phyloP scores from a whole-genome alignment of 2,888 invertebrate genomes.

The Drosophila gaucha region DNA sequence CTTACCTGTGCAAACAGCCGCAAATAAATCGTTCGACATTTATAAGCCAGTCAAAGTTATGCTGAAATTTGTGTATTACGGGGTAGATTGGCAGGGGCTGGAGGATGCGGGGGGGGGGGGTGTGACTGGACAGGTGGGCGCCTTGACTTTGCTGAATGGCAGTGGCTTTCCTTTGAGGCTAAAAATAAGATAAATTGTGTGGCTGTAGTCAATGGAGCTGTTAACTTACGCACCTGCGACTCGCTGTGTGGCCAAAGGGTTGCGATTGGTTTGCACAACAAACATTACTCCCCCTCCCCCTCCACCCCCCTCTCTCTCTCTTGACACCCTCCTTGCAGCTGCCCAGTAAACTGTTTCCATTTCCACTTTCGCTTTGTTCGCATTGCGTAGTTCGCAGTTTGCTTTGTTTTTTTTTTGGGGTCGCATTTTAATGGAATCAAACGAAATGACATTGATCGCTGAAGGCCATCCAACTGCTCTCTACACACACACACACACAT shows the following conservation, averaged over 20 bases:
- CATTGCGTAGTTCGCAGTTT: slow-evolving; percentile 29
- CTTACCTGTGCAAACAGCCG: slow-evolving; percentile 63
- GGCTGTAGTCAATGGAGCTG: slow-evolving; percentile 77
- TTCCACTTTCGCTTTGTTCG: slow-evolving; percentile 21
- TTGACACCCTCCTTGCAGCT: neutral
- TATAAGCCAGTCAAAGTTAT: slow-evolving; percentile 80
- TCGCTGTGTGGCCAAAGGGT: slow-evolving; percentile 40
- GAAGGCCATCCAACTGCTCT: slow-evolving; percentile 71
- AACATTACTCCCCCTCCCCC: neutral
- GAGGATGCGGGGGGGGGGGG: neutral
- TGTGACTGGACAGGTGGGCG: neutral
- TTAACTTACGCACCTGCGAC: slow-evolving; percentile 74
- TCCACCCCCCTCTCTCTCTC: neutral
- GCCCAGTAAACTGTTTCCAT: slow-evolving; percentile 9
- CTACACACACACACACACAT: neutral
- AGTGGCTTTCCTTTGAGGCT: slow-evolving; percentile 39
- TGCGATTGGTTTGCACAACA: slow-evolving; percentile 47
- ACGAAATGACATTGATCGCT: slow-evolving; percentile 82
- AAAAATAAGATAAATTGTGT: slow-evolving; percentile 80
- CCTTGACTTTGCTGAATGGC: neutral
- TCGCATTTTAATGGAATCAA: slow-evolving; percentile 75
- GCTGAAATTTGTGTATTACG: slow-evolving; percentile 64
- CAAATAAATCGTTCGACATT: slow-evolving; percentile 80
- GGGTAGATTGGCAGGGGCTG: slow-evolving; percentile 1
- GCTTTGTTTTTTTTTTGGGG: slow-evolving; percentile 62